A percentile compares a stretch with the other conserved stretches of the same genome.
Evolutionary conservation across 1,140 invertebrate genomes (phyloP).

Genomic region (Polyergus mexicanus): DNA sequence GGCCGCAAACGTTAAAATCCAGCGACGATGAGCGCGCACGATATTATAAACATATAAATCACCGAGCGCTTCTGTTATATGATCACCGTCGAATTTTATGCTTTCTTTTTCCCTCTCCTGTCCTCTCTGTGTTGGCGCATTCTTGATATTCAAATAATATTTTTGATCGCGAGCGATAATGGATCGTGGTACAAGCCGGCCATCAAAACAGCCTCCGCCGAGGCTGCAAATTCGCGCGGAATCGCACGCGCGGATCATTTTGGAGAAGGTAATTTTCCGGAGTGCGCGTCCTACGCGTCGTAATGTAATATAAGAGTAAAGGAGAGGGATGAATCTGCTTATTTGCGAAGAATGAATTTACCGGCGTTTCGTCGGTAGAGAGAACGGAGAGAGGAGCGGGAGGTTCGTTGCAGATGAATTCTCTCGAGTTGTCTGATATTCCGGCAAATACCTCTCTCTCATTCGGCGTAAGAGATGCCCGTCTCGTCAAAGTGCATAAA

Average conservation of each 20-base stretch:
- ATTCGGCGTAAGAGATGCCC: conserved; percentile 61
- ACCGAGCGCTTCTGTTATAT: conserved; percentile 63
- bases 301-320: conserved; percentile 69
- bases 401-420: conserved; percentile 55
- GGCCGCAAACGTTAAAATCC: not conserved
- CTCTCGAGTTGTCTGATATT: conserved; percentile 57
- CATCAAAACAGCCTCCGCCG: conserved; percentile 28
- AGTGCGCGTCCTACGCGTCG: conserved; percentile 18
- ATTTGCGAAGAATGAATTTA: conserved; percentile 61
- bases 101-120: conserved; percentile 38
- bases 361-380: not conserved
- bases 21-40: conserved; percentile 38
- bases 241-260: conserved; percentile 19
- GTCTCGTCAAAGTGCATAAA: conserved; percentile 80
- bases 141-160: conserved; percentile 80
- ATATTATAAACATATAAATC: conserved; percentile 69
- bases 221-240: conserved; percentile 6
- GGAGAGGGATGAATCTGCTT: conserved; percentile 42
- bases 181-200: conserved; percentile 52
- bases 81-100: conserved; percentile 59
- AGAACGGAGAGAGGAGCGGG: conserved; percentile 15
- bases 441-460: conserved; percentile 65
- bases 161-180: conserved; percentile 78
- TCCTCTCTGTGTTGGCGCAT: conserved; percentile 58
- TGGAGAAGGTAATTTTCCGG: conserved; percentile 44